Conservation (phyloP, 2,888 invertebrate species). For the Drosophila maculinotata region DNA sequence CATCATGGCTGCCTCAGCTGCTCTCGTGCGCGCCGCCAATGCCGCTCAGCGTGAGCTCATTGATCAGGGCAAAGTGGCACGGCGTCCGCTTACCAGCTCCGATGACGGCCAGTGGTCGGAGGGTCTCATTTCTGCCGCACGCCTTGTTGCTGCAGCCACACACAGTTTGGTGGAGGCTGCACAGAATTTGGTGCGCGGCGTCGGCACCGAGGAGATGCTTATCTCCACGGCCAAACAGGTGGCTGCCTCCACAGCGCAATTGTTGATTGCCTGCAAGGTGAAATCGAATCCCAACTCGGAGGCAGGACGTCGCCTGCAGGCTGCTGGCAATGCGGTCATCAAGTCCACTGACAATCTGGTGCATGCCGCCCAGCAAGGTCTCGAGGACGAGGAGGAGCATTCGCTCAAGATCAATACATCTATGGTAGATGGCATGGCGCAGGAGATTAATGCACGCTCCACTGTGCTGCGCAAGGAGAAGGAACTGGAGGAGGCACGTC, state of each 20-base stretch:
- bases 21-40: constrained; percentile 97
- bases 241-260: constrained; percentile 98
- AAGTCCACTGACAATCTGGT: constrained; percentile 99
- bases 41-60: constrained; percentile 98
- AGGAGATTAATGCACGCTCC: constrained; percentile 96
- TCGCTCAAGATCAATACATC: constrained; percentile 95
- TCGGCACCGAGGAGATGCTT: constrained; percentile 96
- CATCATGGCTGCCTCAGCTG: constrained; percentile 98
- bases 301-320: constrained; percentile 95
- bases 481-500: constrained; percentile 96
- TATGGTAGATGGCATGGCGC: constrained; percentile 98
- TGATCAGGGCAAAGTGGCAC: constrained; percentile 94
- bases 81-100: constrained; percentile 92
- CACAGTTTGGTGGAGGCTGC: constrained; percentile 99
- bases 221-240: constrained; percentile 98
- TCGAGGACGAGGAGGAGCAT: constrained; percentile 95
- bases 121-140: constrained; percentile 97
- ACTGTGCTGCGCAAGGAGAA: constrained; percentile 97
- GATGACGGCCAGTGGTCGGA: constrained; percentile 99
- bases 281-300: constrained; percentile 98
- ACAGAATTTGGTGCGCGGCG: constrained; percentile 96
- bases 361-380: constrained; percentile 95
- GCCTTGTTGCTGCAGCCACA: constrained; percentile 98
- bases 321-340: constrained; percentile 98
- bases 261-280: constrained; percentile 99